Base-by-base conservation (phyloP, 1,140 invertebrate species). In the Melitaea cinxia region DNA sequence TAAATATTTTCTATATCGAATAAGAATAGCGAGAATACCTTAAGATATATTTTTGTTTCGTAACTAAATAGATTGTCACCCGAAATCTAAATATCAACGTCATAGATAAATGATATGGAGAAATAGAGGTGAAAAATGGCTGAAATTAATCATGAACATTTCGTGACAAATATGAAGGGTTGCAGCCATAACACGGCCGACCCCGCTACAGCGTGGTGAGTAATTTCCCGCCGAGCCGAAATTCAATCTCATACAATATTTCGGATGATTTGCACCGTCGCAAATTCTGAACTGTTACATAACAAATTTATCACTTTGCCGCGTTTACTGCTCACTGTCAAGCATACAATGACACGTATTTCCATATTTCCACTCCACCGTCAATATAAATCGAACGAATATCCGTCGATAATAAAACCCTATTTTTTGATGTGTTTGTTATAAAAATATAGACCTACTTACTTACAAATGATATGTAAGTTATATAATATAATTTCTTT, bases 221-320 rank as follows among this genome's bases (percentile, higher is more conserved):
- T 78, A 83, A 73, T 81, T 81, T 81, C 76, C 78, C 67, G 59
- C 67, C 66, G 56, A 80, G 71, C 71, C 72, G 61, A 72, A 77
- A 77, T 85, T 79, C 80, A 85, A 85, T 83, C 77, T 79, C 73
- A 64, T 79, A 73, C 76, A 85, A 88, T 84, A 83, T 85, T 79
- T 80, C 78, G 78, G 77, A 72, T 80, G 77, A 85, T 80, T 85
- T 83, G 78, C 73, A 75, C 73, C 63, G 70, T 73, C 69, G 66
- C 73, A 75, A 72, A 86, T 86, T 84, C 79, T 54, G 67, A 75
- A 80, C 77, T 68, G 69, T 74, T 78, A 81, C 78, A 73, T 81
- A 79, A 79, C 73, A 84, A 81, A 84, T 84, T 82, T 81, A 84
- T 84, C 82, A 82, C 77, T 81, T 79, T 78, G 71, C 64, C 78